Evolutionary conservation across 1,140 invertebrate genomes (phyloP).

Genomic region (Nymphalis io): DNA sequence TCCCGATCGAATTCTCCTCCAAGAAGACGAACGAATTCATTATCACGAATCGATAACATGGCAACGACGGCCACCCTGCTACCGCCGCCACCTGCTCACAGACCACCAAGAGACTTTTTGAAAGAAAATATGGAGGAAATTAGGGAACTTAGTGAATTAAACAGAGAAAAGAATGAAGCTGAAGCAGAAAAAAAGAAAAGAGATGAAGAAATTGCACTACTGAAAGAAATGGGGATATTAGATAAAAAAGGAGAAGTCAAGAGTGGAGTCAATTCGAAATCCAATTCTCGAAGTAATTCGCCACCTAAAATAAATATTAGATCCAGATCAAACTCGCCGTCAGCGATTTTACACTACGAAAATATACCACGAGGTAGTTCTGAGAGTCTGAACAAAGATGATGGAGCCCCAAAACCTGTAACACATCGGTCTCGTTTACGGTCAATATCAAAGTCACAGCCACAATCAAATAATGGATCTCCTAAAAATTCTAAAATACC

Average conservation of each 20-base stretch:
- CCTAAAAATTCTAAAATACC: constrained; percentile 78
- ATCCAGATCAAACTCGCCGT: constrained; percentile 75
- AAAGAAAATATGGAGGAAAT: constrained; percentile 79
- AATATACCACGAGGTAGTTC: constrained; percentile 52
- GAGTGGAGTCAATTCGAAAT: constrained; percentile 56
- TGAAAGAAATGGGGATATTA: constrained; percentile 75
- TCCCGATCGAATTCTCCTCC: constrained; percentile 68
- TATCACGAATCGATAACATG: constrained; percentile 69
- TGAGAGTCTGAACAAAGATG: constrained; percentile 52
- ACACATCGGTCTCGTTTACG: constrained; percentile 61
- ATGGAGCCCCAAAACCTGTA: constrained; percentile 54
- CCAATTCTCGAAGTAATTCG: constrained; percentile 66
- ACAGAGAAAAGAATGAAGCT: constrained; percentile 77
- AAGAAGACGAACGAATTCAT: constrained; percentile 65
- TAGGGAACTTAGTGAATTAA: constrained; percentile 76
- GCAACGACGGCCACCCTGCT: constrained; percentile 62
- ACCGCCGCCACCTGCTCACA: constrained; percentile 50
- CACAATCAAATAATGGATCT: constrained; percentile 73
- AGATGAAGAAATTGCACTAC: constrained; percentile 74
- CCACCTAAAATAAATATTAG: constrained; percentile 67
- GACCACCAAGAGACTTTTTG: constrained; percentile 72
- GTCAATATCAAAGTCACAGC: constrained; percentile 69
- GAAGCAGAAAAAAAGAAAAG: constrained; percentile 70
- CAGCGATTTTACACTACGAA: constrained; percentile 65
- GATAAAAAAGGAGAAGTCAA: constrained; percentile 57